Evolutionary conservation across 2,888 invertebrate species (phyloP).

Genomic region (Drepanosiphum platanoidis): DNA sequence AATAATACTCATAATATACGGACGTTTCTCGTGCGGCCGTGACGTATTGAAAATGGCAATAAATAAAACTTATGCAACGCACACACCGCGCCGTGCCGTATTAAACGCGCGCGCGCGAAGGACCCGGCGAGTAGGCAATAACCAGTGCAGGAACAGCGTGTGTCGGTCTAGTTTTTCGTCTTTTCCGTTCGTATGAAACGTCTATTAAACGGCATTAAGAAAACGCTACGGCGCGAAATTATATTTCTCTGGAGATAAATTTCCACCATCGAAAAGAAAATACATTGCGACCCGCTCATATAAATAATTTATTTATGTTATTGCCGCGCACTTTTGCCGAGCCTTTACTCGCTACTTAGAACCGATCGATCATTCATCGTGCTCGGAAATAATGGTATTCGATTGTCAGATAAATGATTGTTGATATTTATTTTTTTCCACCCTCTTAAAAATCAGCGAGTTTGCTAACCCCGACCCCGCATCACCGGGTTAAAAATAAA

Average conservation of each 20-base stretch:
- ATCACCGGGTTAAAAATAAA: too few species aligned
- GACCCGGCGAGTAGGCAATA: background rate
- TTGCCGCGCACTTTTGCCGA: background rate
- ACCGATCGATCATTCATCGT: background rate
- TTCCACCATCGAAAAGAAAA: slow-evolving; percentile 8
- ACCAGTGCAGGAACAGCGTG: background rate
- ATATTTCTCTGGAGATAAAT: slow-evolving; percentile 11
- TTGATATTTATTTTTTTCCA: too few species aligned
- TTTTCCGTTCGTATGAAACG: background rate
- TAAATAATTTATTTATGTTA: slow-evolving; percentile 34
- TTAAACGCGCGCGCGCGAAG: too few species aligned
- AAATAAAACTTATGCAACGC: background rate
- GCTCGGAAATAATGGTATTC: background rate
- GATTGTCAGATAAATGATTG: background rate
- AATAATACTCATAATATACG: too few species aligned
- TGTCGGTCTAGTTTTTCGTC: background rate
- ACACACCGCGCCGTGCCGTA: too few species aligned
- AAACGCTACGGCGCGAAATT: slow-evolving; percentile 4
- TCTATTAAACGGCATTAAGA: slow-evolving; percentile 18
- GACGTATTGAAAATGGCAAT: background rate
- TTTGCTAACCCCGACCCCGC: too few species aligned
- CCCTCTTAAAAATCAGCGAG: too few species aligned
- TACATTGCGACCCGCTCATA: background rate
- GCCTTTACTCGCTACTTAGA: background rate
- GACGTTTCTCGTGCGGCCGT: too few species aligned